phyloP scores from a whole-genome alignment of 2,888 invertebrate species.

The Syrphus vitripennis region DNA sequence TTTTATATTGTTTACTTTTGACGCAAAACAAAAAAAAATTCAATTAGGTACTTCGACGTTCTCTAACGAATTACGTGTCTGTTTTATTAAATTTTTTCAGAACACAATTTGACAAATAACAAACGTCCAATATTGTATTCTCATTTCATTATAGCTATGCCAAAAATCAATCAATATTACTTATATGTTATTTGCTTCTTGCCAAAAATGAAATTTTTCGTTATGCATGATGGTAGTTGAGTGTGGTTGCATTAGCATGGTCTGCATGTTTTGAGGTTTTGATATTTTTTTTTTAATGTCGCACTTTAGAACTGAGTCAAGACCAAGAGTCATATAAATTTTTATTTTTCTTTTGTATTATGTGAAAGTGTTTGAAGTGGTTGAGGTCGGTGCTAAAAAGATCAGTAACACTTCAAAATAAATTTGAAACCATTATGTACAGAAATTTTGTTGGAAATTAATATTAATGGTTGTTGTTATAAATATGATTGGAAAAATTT shows the following conservation, averaged over 20 bases:
- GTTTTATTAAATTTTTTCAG: neutral
- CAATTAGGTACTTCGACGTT: neutral
- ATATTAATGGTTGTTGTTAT: no score
- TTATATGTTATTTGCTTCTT: neutral
- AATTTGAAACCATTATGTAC: neutral
- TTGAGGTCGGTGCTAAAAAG: neutral
- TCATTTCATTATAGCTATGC: neutral
- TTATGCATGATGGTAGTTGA: neutral
- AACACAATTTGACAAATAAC: neutral
- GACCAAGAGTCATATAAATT: neutral
- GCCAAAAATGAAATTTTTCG: neutral
- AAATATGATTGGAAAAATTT: no score
- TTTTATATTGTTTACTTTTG: neutral
- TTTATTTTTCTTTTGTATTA: neutral
- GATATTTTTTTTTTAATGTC: neutral
- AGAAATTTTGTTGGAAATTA: no score
- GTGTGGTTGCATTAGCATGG: no score
- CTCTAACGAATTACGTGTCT: slow-evolving; percentile 3
- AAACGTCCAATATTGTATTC: slow-evolving; percentile 2
- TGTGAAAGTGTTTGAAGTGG: neutral
- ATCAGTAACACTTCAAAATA: neutral
- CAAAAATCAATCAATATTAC: slow-evolving; percentile 14
- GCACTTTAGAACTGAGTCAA: neutral
- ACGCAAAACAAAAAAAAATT: neutral
- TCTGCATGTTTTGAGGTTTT: neutral